Evolutionary conservation across 2,113 vertebrate genomes (phyloP), one percentile per base, ranked within the genome.

Genomic region (Crotalus horridus): DNA sequence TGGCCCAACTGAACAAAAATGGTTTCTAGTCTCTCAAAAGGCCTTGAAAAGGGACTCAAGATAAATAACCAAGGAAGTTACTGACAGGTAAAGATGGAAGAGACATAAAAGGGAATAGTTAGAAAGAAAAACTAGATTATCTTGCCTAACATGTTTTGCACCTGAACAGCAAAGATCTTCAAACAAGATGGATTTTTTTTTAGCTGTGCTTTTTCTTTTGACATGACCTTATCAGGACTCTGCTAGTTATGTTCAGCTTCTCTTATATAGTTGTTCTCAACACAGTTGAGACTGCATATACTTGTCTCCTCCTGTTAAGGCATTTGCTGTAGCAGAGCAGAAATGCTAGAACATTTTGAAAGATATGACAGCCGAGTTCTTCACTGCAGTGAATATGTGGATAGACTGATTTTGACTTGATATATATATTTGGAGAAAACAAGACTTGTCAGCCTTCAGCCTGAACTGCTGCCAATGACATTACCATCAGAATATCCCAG

Each of bases 241-340:
- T 95, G 93, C 92, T 92, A 90, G 91, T 93, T 94, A 90, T 54
- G 90, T 51, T 94, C 94, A 94, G 94, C 90, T 93, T 92, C 91
- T 93, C 95, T 94, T 94, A 95, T 91, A 94, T 89, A 93, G 93
- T 96, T 94, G 54, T 69, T 95, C 91, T 93, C 91, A 96, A 95
- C 96, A 96, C 96, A 96, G 94, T 53, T 48, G 94, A 91, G 95
- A 96, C 95, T 95, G 91, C 93, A 93, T 93, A 96, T 96, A 94
- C 94, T 96, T 97, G 97, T 97, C 97, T 87, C 93, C 94, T 96
- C 95, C 94, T 87, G 89, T 97, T 96, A 95, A 81, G 74, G 96
- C 94, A 85, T 92, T 93, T 93, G 53, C 89, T 94, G 85, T 95
- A 87, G 96, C 93, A 26, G 91, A n/a, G 85, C 90, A 39, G 93